Evolutionary conservation across 2,888 invertebrate genomes (phyloP).

Genomic region (Diaphora mendica): DNA sequence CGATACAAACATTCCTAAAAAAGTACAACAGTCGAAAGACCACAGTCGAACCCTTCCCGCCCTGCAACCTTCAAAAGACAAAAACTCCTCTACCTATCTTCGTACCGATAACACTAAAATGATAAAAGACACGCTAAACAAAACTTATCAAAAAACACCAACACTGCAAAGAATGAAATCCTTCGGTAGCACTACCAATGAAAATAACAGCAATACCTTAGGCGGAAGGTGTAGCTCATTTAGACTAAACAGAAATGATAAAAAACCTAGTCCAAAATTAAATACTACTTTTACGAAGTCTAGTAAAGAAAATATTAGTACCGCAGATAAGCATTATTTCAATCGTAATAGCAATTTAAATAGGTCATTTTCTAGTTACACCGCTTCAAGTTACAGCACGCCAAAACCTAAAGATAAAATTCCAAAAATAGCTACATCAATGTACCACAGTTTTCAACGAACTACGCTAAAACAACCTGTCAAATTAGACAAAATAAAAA

Average conservation of each 20-base stretch:
- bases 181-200: conserved; percentile 78
- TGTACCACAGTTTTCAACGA: conserved; percentile 83
- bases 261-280: conserved; percentile 78
- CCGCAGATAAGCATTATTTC: conserved; percentile 72
- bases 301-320: conserved; percentile 81
- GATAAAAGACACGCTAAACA: conserved; percentile 82
- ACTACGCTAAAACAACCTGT: conserved; percentile 77
- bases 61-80: conserved; percentile 76
- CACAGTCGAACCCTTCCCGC: conserved; percentile 78
- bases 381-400: conserved; percentile 77
- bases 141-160: conserved; percentile 85
- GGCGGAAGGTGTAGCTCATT: conserved; percentile 82
- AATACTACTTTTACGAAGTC: conserved; percentile 82
- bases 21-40: conserved; percentile 76
- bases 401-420: conserved; percentile 83
- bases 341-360: conserved; percentile 77
- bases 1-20: conserved; percentile 85
- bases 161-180: conserved; percentile 84
- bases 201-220: conserved; percentile 69
- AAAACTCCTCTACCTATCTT: conserved; percentile 65
- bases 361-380: conserved; percentile 80
- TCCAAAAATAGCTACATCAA: conserved; percentile 80
- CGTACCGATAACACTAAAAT: conserved; percentile 77
- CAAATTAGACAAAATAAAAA: conserved; percentile 81
- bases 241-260: conserved; percentile 78